phyloP scores from a whole-genome alignment of 2,888 invertebrate genomes.

The Gisinianus flammeolus region DNA sequence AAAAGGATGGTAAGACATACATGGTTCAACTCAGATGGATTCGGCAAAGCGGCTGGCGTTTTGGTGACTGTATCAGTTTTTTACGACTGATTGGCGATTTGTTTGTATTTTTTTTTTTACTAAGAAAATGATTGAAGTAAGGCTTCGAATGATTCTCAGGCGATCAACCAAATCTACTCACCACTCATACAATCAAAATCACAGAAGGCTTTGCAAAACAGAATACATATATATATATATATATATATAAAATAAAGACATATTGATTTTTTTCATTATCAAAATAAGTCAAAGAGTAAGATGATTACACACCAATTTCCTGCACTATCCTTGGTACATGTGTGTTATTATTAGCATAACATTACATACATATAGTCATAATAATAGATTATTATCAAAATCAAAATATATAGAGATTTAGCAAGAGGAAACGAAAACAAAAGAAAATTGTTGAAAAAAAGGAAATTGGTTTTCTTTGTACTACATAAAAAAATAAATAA shows the following conservation, averaged over 20 bases:
- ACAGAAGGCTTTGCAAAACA: conserved; percentile 18
- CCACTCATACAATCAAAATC: conserved; percentile 39
- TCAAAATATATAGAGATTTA: neutral
- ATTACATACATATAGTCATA: too few species aligned
- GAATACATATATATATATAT: conserved; percentile 13
- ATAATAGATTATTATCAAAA: neutral
- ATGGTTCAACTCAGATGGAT: conserved; percentile 41
- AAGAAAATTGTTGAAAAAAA: neutral
- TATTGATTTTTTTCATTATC: too few species aligned
- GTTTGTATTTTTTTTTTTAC: neutral
- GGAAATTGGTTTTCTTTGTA: neutral
- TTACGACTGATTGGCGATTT: conserved; percentile 8
- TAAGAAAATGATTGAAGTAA: conserved; percentile 21
- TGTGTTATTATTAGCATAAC: too few species aligned
- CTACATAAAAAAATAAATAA: neutral
- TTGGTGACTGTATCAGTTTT: conserved; percentile 39
- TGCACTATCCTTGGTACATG: too few species aligned
- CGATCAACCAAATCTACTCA: conserved; percentile 43
- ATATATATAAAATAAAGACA: neutral
- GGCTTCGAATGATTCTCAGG: conserved; percentile 37
- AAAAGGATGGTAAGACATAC: conserved; percentile 43
- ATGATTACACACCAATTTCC: too few species aligned
- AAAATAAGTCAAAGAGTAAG: too few species aligned
- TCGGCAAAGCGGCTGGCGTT: conserved; percentile 43
- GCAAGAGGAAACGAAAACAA: neutral